phyloP scores from a whole-genome alignment of 1,140 invertebrate species.

The Drosophila bifasciata region DNA sequence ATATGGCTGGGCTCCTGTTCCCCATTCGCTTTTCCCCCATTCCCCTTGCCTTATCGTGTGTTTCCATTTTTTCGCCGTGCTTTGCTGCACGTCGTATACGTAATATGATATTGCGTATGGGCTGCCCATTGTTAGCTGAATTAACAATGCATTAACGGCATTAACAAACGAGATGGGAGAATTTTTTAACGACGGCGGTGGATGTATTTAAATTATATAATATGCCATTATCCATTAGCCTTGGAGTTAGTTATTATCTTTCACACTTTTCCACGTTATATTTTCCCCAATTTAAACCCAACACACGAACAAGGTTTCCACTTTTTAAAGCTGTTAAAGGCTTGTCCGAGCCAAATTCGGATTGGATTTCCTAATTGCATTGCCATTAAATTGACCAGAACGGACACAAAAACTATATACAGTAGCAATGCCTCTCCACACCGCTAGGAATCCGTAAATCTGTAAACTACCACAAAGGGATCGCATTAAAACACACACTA shows the following conservation, averaged over 20 bases:
- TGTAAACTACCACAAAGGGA: constrained; percentile 71
- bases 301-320: background rate
- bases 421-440: too few species aligned
- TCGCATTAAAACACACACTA: constrained; percentile 78
- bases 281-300: background rate
- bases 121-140: background rate
- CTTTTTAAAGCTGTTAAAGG: background rate
- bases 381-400: constrained; percentile 42
- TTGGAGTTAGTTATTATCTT: too few species aligned
- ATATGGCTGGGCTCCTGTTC: constrained; percentile 42
- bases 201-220: too few species aligned
- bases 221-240: background rate
- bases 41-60: background rate
- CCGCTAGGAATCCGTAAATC: constrained; percentile 61
- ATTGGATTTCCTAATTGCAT: constrained; percentile 16
- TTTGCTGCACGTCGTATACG: constrained; percentile 45
- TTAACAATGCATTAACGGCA: too few species aligned
- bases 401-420: constrained; percentile 34
- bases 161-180: constrained; percentile 13
- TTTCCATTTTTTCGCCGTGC: background rate
- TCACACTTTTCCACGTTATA: too few species aligned
- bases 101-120: constrained; percentile 39
- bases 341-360: background rate
- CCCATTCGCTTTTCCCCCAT: too few species aligned
- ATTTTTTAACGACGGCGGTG: background rate